phyloP scores from a whole-genome alignment of 2,113 vertebrate genomes.

The Silurus glanis region DNA sequence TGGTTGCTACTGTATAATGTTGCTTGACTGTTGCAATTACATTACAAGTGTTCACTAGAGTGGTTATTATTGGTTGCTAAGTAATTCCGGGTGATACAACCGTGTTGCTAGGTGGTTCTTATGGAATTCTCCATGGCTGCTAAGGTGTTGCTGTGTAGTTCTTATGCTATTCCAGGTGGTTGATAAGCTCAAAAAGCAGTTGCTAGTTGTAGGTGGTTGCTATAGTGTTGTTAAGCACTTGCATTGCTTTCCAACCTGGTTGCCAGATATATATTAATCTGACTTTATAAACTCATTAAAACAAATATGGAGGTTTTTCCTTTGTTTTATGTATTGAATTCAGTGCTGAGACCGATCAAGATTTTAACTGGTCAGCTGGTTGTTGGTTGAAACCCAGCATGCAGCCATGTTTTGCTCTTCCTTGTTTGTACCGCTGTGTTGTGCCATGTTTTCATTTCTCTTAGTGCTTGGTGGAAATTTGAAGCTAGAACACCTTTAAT shows the following conservation, averaged over 20 bases:
- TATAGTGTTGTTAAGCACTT: not conserved
- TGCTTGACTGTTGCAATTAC: too few relatives aligned
- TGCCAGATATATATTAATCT: not conserved
- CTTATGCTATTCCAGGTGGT: too few relatives aligned
- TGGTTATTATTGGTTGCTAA: slow-evolving; percentile 7
- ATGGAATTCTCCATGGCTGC: too few relatives aligned
- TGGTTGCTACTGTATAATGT: too few relatives aligned
- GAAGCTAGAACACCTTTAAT: not conserved
- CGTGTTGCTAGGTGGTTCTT: not conserved
- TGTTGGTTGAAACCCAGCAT: not conserved
- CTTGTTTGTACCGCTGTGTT: not conserved
- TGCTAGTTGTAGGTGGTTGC: too few relatives aligned
- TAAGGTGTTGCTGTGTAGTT: too few relatives aligned
- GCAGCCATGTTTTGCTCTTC: not conserved
- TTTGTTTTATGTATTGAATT: not conserved
- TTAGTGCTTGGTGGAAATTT: not conserved
- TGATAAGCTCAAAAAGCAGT: too few relatives aligned
- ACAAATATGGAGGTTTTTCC: not conserved
- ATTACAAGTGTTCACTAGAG: too few relatives aligned
- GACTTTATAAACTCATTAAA: not conserved
- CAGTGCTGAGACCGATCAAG: not conserved
- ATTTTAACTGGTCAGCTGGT: not conserved
- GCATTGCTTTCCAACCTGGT: not conserved
- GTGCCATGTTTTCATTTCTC: not conserved
- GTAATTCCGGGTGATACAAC: not conserved